These are phyloP conservation scores for Trisateles emortualis DNA, from an alignment of 2,888 invertebrate species.

Conservation along the genomic window DNA sequence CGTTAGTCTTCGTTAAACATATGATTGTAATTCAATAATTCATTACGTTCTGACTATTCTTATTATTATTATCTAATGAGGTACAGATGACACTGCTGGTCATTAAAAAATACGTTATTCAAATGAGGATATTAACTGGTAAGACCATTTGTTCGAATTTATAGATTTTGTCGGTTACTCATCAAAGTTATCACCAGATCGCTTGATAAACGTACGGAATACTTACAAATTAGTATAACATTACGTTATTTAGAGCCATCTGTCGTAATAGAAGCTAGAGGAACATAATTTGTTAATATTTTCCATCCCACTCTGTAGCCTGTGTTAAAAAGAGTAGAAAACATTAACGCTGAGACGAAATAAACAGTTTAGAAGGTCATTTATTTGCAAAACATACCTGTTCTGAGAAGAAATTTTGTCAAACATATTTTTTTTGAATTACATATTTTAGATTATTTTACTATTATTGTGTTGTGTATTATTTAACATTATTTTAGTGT, in stretches of 20 bases:
- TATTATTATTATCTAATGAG: slow-evolving; percentile 13
- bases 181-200: slow-evolving; percentile 14
- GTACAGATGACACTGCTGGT: slow-evolving; percentile 11
- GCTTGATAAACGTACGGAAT: slow-evolving; percentile 10
- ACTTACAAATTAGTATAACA: neutral
- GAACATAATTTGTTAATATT: slow-evolving; percentile 11
- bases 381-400: slow-evolving; percentile 12
- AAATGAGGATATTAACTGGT: slow-evolving; percentile 63
- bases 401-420: neutral
- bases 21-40: slow-evolving; percentile 36
- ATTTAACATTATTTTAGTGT: too few relatives aligned
- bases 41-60: slow-evolving; percentile 24
- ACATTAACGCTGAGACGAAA: slow-evolving; percentile 14
- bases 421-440: neutral
- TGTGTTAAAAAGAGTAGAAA: slow-evolving; percentile 28
- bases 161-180: slow-evolving; percentile 10
- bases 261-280: slow-evolving; percentile 3
- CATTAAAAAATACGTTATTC: slow-evolving; percentile 50
- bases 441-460: too few relatives aligned
- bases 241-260: neutral
- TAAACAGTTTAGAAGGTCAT: slow-evolving; percentile 23
- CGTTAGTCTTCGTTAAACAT: slow-evolving; percentile 38
- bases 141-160: slow-evolving; percentile 40
- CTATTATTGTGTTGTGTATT: too few relatives aligned
- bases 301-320: slow-evolving; percentile 14